A percentile compares a stretch with the other conserved stretches of the same genome.
Evolutionary conservation across 2,113 vertebrate species (phyloP).

Genomic region (Coptodon rendalli): DNA sequence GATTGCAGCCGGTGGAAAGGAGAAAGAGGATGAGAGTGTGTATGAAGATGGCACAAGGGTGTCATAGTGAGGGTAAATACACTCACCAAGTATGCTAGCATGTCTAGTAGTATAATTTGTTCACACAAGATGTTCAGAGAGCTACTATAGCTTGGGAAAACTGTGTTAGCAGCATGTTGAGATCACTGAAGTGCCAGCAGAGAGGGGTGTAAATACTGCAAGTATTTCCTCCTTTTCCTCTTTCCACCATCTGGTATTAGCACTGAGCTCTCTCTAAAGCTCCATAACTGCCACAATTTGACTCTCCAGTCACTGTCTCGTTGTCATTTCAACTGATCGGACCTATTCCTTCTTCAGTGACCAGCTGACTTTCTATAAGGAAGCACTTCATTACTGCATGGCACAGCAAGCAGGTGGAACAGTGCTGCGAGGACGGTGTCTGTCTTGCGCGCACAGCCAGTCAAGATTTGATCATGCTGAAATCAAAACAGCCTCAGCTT

Average conservation of each 20-base stretch:
- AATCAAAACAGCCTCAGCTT: constrained; percentile 15
- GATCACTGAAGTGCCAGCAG: not conserved
- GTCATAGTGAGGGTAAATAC: not conserved
- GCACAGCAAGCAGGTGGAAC: constrained; percentile 39
- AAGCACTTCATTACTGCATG: constrained; percentile 62
- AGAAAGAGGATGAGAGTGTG: not conserved
- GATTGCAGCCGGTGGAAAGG: constrained; percentile 12
- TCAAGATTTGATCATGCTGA: constrained; percentile 37
- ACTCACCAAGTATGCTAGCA: not conserved
- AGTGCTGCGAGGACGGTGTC: not conserved
- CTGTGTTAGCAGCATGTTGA: not conserved
- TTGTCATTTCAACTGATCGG: constrained; percentile 23
- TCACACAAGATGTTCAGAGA: not conserved
- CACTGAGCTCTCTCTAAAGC: not conserved
- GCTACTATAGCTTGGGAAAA: not conserved
- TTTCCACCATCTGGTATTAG: not conserved
- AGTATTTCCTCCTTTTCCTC: not conserved
- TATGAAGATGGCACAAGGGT: constrained; percentile 1
- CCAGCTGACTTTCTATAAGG: constrained; percentile 55
- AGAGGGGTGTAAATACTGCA: not conserved
- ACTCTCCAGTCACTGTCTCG: not conserved
- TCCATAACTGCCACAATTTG: not conserved
- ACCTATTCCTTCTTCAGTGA: constrained; percentile 47
- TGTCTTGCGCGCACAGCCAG: constrained; percentile 3
- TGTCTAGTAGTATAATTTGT: not conserved